Conservation (phyloP, 64 coral and sea anemone genomes). For the Hydrozoanthus tunicans region DNA sequence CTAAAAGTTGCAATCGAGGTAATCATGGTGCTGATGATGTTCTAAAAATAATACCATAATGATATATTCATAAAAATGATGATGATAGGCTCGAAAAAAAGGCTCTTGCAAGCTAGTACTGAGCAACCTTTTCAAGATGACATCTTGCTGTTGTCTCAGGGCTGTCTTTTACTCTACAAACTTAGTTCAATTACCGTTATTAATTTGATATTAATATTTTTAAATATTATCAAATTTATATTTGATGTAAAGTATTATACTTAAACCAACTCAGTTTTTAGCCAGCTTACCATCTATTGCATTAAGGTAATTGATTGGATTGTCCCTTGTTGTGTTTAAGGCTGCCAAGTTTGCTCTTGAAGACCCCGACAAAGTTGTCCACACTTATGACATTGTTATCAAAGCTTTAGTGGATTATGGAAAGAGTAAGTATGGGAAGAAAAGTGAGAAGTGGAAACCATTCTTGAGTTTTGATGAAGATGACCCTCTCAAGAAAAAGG, state of each 20-base stretch:
- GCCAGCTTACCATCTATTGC: neutral
- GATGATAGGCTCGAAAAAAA: no score
- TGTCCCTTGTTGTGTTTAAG: constrained; percentile 39
- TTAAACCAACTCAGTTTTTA: no score
- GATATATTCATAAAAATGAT: no score
- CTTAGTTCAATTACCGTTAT: no score
- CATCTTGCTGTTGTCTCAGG: no score
- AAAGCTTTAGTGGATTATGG: constrained; percentile 92
- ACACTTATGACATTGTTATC: constrained; percentile 76
- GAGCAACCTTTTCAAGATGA: no score
- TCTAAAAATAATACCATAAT: no score
- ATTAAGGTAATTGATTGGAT: neutral
- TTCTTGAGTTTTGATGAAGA: constrained; percentile 93
- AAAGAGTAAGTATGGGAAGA: constrained; percentile 85
- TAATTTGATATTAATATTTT: no score
- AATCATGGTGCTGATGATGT: neutral
- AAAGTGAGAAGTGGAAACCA: constrained; percentile 72
- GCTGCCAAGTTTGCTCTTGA: constrained; percentile 64
- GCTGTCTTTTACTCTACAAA: no score
- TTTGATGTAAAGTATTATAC: no score
- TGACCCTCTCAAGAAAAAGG: constrained; percentile 98
- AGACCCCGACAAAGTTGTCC: constrained; percentile 65
- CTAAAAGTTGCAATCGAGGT: constrained; percentile 96
- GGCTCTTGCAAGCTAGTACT: no score
- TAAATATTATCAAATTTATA: no score